Percentiles rank a stretch among this genome's conserved stretches.
phyloP scores from a whole-genome alignment of 1,140 invertebrate species.

The Temnothorax nylanderi region DNA sequence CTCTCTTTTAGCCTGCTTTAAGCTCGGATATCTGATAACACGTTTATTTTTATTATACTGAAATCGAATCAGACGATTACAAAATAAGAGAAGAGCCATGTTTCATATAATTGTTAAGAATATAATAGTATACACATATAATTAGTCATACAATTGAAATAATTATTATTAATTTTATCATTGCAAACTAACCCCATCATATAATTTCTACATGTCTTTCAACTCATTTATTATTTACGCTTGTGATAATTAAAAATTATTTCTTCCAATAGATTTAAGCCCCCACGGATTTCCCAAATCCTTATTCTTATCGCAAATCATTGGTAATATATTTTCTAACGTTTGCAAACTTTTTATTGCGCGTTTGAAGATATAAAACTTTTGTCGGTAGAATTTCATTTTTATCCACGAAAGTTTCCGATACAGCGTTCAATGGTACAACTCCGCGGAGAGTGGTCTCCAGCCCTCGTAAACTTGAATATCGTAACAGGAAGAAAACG shows the following conservation, averaged over 20 bases:
- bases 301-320: not conserved
- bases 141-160: not conserved
- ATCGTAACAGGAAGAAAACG: slow-evolving; percentile 2
- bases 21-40: not conserved
- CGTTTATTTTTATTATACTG: slow-evolving; percentile 18
- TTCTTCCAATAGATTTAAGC: not conserved
- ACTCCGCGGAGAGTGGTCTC: slow-evolving; percentile 8
- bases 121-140: not conserved
- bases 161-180: not conserved
- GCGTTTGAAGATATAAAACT: slow-evolving; percentile 31
- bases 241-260: slow-evolving; percentile 16
- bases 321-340: slow-evolving; percentile 21
- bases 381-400: slow-evolving; percentile 47
- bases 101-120: not conserved
- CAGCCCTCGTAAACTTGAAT: slow-evolving; percentile 33
- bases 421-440: slow-evolving; percentile 11
- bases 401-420: slow-evolving; percentile 41
- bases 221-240: not conserved
- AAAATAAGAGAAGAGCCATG: not conserved
- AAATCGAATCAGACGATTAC: not conserved
- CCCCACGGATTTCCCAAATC: not conserved
- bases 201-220: not conserved
- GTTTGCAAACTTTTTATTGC: slow-evolving; percentile 38
- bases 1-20: slow-evolving; percentile 7
- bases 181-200: not conserved